These are phyloP conservation scores for Virgularia gustaviana DNA, from an alignment of 92 coral and sea anemone genomes.

Conservation along the genomic window DNA sequence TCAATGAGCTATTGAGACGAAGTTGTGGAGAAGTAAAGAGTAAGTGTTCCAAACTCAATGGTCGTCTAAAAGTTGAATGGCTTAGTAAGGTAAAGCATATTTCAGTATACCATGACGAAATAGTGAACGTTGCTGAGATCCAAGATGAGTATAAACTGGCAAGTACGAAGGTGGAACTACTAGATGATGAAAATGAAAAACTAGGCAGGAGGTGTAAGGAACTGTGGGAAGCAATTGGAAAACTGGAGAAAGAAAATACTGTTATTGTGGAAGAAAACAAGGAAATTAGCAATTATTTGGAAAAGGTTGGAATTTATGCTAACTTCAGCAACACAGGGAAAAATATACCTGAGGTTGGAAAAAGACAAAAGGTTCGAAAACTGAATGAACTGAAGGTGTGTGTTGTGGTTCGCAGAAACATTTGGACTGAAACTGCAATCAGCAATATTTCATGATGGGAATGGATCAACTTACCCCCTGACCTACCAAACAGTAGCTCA, in stretches of 20 bases:
- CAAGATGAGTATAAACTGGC: neutral
- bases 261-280: neutral
- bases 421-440: neutral
- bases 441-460: neutral
- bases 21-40: conserved; percentile 38
- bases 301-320: neutral
- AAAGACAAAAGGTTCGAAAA: neutral
- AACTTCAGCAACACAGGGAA: neutral
- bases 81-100: conserved; percentile 20
- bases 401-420: conserved; percentile 1
- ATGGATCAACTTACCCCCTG: conserved; percentile 1
- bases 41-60: conserved; percentile 23
- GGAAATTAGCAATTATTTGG: neutral
- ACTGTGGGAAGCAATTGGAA: conserved; percentile 6
- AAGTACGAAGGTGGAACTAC: conserved; percentile 8
- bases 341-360: neutral
- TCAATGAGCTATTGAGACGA: conserved; percentile 22
- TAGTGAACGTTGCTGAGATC: conserved; percentile 29
- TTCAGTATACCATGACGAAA: conserved; percentile 28
- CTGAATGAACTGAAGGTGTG: neutral
- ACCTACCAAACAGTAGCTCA: neutral
- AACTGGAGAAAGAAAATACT: neutral
- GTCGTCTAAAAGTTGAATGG: conserved; percentile 15
- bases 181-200: conserved; percentile 14
- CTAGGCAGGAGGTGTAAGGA: conserved; percentile 18